phyloP scores from a whole-genome alignment of 2,113 vertebrate genomes.

The Orientallactaga bullata region DNA sequence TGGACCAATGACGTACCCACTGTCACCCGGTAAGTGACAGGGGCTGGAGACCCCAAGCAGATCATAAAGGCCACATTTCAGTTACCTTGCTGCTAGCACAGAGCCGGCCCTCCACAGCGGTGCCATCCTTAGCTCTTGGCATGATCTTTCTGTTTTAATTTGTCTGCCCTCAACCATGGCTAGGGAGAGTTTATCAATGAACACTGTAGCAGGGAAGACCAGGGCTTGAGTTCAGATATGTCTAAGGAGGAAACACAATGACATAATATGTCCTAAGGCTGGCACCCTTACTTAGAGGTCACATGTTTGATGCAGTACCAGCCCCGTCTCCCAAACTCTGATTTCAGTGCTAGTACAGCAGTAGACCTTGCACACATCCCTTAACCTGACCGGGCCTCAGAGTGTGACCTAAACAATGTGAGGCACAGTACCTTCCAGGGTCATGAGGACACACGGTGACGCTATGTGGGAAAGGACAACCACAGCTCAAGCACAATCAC shows the following conservation, averaged over 20 bases:
- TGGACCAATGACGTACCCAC: constrained; percentile 53
- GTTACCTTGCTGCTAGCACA: background rate
- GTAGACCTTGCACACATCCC: background rate
- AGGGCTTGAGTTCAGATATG: background rate
- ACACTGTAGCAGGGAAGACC: background rate
- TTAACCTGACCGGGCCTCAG: background rate
- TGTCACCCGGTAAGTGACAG: constrained; percentile 40
- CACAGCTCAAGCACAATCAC: background rate
- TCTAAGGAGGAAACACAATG: accelerated
- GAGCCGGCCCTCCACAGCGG: background rate
- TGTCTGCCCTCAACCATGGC: background rate
- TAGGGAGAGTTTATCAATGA: background rate
- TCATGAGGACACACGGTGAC: background rate
- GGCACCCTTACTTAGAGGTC: background rate
- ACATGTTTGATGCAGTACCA: background rate
- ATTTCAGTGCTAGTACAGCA: background rate
- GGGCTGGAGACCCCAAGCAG: background rate
- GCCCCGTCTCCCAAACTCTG: background rate
- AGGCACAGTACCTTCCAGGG: background rate
- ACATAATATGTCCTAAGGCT: background rate
- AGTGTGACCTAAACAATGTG: background rate
- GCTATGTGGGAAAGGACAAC: background rate
- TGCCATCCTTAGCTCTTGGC: background rate
- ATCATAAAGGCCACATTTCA: background rate
- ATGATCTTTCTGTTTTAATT: constrained; percentile 2